These are phyloP conservation scores for Epinephelus cyanopodus DNA, from an alignment of 2,113 vertebrate species.

Conservation along the genomic window DNA sequence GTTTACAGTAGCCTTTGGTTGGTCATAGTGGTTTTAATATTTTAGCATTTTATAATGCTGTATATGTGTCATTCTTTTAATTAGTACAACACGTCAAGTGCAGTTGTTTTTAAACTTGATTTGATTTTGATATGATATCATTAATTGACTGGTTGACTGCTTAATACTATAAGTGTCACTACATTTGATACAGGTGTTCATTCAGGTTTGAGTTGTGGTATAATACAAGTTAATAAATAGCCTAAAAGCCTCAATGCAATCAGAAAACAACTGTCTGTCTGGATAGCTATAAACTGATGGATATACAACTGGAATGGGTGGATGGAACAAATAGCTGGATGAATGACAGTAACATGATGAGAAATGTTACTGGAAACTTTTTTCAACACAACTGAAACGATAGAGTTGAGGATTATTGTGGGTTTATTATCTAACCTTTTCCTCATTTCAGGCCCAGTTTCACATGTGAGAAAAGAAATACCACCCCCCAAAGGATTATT, in stretches of 20 bases:
- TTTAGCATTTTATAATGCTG: no score
- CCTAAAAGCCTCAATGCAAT: not conserved
- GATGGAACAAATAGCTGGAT: not conserved
- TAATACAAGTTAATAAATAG: conserved; percentile 5
- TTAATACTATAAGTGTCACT: not conserved
- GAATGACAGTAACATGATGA: not conserved
- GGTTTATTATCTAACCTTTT: not conserved
- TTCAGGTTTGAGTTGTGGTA: not conserved
- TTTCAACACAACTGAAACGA: not conserved
- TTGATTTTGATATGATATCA: not conserved
- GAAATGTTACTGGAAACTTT: not conserved
- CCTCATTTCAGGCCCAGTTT: conserved; percentile 12
- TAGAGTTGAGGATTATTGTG: not conserved
- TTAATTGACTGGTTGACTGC: not conserved
- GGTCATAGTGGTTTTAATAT: no score
- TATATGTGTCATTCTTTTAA: no score
- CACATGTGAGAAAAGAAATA: not conserved
- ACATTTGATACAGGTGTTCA: not conserved
- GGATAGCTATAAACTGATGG: not conserved
- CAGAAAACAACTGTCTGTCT: conserved; percentile 7
- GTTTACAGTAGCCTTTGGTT: no score
- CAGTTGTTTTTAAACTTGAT: no score
- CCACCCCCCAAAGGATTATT: no score
- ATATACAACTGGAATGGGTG: conserved; percentile 1
- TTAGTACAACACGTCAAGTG: no score